These are phyloP conservation scores for Scleropages formosus DNA, from an alignment of 2,797 vertebrate species.

Conservation along the genomic window DNA sequence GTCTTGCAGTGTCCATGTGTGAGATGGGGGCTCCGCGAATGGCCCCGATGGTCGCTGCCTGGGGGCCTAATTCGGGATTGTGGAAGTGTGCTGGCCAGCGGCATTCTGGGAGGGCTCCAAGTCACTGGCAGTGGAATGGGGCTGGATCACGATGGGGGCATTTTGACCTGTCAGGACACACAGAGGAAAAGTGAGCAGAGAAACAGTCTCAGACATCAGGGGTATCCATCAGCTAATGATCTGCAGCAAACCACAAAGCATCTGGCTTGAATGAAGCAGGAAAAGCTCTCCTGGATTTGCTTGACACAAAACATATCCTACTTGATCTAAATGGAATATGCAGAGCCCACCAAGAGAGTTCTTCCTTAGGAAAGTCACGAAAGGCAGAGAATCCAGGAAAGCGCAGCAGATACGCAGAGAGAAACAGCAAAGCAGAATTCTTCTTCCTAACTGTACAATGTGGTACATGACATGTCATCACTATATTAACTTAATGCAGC, in stretches of 20 bases:
- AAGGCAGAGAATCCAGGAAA: no score
- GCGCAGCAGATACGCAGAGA: no score
- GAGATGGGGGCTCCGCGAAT: constrained; percentile 21
- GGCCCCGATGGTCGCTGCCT: not conserved
- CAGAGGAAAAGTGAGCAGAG: not conserved
- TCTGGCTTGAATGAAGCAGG: not conserved
- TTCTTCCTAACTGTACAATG: no score
- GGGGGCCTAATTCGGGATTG: constrained; percentile 40
- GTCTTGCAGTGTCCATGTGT: constrained; percentile 31
- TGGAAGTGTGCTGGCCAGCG: constrained; percentile 49
- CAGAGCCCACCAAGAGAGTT: no score
- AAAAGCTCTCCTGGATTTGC: not conserved
- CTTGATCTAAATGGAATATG: no score
- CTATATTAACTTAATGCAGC: no score
- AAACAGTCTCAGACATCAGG: not conserved
- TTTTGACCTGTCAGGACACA: constrained; percentile 45
- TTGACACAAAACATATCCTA: no score
- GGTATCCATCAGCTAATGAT: not conserved
- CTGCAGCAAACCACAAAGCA: not conserved
- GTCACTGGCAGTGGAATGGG: constrained; percentile 53
- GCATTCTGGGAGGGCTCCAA: constrained; percentile 54
- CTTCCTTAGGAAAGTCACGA: no score
- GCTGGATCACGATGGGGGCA: constrained; percentile 56
- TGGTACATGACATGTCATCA: no score
- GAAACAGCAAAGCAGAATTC: no score